Evolutionary conservation across 2,113 vertebrate genomes (phyloP).

Genomic region (Megaleporinus macrocephalus): DNA sequence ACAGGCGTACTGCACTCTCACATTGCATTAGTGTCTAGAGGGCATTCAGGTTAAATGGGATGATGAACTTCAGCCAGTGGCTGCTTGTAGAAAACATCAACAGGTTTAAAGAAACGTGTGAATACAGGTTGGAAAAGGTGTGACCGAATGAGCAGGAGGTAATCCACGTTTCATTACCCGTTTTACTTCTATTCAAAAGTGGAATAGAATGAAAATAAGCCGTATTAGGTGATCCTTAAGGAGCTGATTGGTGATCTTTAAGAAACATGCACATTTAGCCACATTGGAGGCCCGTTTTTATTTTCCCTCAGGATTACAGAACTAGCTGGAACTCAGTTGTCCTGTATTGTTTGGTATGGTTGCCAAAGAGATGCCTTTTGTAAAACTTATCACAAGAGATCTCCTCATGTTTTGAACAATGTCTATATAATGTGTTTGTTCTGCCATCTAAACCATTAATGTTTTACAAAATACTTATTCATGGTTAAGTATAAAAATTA

Average conservation of each 20-base stretch:
- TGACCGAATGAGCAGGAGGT: no score
- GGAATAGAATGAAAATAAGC: no score
- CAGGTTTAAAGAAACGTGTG: background rate
- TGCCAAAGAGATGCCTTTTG: background rate
- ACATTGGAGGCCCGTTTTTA: no score
- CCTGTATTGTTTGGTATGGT: background rate
- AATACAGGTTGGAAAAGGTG: background rate
- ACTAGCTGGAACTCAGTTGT: background rate
- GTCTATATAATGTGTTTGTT: background rate
- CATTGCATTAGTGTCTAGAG: no score
- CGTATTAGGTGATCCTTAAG: no score
- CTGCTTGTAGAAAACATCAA: background rate
- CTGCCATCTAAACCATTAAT: background rate
- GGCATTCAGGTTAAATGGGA: no score
- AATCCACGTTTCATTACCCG: no score
- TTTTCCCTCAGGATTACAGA: slow-evolving; percentile 3
- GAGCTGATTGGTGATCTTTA: no score
- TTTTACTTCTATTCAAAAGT: no score
- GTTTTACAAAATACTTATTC: background rate
- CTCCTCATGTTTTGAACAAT: background rate
- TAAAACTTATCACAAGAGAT: background rate
- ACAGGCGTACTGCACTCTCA: background rate
- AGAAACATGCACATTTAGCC: no score
- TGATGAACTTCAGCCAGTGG: no score
- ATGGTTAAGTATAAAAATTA: background rate